Evolutionary conservation across 2,797 vertebrate species (phyloP).

Genomic region (Peromyscus eremicus): DNA sequence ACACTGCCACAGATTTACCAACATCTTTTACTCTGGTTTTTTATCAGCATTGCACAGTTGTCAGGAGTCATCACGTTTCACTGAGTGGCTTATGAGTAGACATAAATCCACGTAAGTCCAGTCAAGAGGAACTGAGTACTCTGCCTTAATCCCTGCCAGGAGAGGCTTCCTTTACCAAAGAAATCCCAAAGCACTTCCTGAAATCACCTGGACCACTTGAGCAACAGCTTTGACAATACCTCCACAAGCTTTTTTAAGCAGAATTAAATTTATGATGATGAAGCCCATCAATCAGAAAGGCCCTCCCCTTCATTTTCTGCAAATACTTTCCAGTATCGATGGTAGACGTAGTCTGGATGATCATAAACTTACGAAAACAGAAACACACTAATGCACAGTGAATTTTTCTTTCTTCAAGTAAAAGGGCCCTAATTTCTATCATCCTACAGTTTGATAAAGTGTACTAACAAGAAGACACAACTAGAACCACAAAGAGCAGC

Average conservation of each 20-base stretch:
- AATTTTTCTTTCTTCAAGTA: not conserved
- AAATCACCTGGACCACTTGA: not conserved
- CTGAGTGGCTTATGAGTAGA: not conserved
- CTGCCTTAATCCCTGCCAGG: not conserved
- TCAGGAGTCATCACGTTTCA: conserved; percentile 31
- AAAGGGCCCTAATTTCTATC: not conserved
- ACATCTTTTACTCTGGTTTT: conserved; percentile 55
- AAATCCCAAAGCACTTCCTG: conserved; percentile 9
- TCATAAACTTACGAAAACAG: not conserved
- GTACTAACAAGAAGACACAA: not conserved
- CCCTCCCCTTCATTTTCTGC: not conserved
- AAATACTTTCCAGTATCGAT: conserved; percentile 3
- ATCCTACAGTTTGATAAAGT: not conserved
- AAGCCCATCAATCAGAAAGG: conserved; percentile 17
- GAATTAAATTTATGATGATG: not conserved
- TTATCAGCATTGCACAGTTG: conserved; percentile 60
- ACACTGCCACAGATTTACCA: not conserved
- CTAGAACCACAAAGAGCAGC: not conserved
- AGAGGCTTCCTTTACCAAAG: not conserved
- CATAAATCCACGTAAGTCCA: conserved; percentile 38
- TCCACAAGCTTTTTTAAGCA: not conserved
- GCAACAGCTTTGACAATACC: not conserved
- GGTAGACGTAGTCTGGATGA: not conserved
- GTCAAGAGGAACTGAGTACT: conserved; percentile 49
- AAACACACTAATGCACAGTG: not conserved